Evolutionary conservation across 2,113 vertebrate genomes (phyloP), one percentile per base, ranked within the genome.

Genomic region (Hemichromis elongatus): DNA sequence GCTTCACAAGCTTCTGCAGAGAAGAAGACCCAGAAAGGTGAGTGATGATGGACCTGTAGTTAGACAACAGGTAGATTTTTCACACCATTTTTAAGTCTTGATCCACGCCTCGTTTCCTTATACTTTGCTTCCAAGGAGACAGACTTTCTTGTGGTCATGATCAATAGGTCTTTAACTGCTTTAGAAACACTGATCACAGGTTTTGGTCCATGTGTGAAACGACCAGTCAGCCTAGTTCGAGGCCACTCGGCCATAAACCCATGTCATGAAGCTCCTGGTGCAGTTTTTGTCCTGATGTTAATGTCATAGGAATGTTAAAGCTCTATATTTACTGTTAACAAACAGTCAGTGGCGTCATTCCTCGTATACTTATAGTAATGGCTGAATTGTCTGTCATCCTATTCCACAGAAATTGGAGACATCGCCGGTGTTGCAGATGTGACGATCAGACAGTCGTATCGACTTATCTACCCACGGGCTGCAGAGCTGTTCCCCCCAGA

Each of bases 391-490:
- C 14, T 82, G 0, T 79, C 30, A 2, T 73, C 8, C 18, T 6
- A 26, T 19, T 55, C 85, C 86, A 93, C 95, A 99, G 99, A 99
- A 97, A 99, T 99, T 21, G 99, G 99, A 83, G 99, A 99, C 73
- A 99, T 98, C 8, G 98, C 99, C 10, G 99, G 99, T 12, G 99
- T 99, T n/a, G 99, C 99, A 11, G 98, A 99, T n/a, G 99, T 99
- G 52, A 99, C 99, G 0, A 99, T 99, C 91, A 96, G 99, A 78
- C 98, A 99, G 93, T 99, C 99, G 0, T 99, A 99, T 91, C 96
- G 99, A 42, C 97, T 99, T 9, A 99, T 99, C 95, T 99, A 99
- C 82, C 98, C 98, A 6, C 97, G 98, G 2, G 99, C 99, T n/a
- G 98, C 98, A 5, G 98, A 99, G 92, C 97, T 99, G 86, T 99